phyloP scores from a whole-genome alignment of 1,140 invertebrate species.

The Drosophila truncata region DNA sequence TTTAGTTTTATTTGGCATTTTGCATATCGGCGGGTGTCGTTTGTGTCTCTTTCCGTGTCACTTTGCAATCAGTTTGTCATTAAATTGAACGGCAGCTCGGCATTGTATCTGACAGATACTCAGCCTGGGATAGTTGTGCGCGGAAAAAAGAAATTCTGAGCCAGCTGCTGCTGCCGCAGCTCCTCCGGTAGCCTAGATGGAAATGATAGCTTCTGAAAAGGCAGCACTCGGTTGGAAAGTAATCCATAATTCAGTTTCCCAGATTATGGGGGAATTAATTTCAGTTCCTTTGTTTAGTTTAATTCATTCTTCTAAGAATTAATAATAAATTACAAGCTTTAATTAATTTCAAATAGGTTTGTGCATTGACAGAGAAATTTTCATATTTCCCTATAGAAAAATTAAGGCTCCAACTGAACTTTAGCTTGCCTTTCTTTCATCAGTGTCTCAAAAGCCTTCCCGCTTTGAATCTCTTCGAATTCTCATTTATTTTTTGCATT shows the following conservation, averaged over 20 bases:
- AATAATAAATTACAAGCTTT: not conserved
- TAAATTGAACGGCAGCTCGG: conserved; percentile 28
- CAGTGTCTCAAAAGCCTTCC: conserved; percentile 10
- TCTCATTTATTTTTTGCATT: conserved; percentile 51
- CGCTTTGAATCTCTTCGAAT: conserved; percentile 33
- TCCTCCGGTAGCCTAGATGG: conserved; percentile 43
- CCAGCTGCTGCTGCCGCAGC: conserved; percentile 14
- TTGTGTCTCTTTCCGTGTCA: conserved; percentile 45
- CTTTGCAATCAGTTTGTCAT: conserved; percentile 61
- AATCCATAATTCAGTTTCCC: conserved; percentile 29
- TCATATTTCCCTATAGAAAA: conserved; percentile 4
- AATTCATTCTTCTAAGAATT: not conserved
- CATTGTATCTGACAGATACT: conserved; percentile 35
- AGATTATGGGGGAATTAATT: not conserved
- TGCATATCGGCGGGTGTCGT: conserved; percentile 30
- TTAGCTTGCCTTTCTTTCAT: conserved; percentile 34
- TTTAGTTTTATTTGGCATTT: conserved; percentile 17
- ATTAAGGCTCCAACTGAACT: not conserved
- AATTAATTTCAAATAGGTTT: conserved; percentile 11
- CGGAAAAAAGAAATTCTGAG: conserved; percentile 38
- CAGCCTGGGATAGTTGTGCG: conserved; percentile 6
- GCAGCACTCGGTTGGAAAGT: conserved; percentile 5
- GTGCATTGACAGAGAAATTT: conserved; percentile 11
- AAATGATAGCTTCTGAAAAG: conserved; percentile 21
- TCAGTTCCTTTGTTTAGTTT: not conserved